A percentile compares a stretch with the other conserved stretches of the same genome.
phyloP scores from a whole-genome alignment of 2,113 vertebrate genomes.

The Cairina moschata region DNA sequence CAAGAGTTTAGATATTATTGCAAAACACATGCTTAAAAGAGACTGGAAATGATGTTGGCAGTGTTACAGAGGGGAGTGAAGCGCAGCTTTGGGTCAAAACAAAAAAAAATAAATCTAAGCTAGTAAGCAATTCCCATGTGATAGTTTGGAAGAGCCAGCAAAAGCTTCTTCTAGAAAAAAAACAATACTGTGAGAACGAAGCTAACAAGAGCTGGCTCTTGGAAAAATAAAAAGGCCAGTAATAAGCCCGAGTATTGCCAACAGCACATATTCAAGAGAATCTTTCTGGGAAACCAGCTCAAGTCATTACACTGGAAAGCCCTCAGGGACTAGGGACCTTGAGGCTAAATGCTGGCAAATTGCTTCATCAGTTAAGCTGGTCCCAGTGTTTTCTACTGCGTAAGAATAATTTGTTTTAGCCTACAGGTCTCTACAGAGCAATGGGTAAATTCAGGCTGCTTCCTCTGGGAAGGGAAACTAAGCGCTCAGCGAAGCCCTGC shows the following conservation, averaged over 20 bases:
- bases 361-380: slow-evolving; percentile 38
- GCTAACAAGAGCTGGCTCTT: slow-evolving; percentile 32
- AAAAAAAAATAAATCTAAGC: slow-evolving; percentile 43
- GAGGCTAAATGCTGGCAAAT: slow-evolving; percentile 34
- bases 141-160: slow-evolving; percentile 46
- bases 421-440: slow-evolving; percentile 19
- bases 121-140: slow-evolving; percentile 62
- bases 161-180: slow-evolving; percentile 64
- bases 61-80: slow-evolving; percentile 37
- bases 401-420: slow-evolving; percentile 59
- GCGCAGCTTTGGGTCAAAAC: slow-evolving; percentile 57
- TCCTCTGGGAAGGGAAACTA: background rate
- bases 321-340: slow-evolving; percentile 5
- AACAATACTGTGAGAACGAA: slow-evolving; percentile 60
- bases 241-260: background rate
- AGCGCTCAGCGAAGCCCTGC: background rate
- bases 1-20: slow-evolving; percentile 59
- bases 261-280: slow-evolving; percentile 32
- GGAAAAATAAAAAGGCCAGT: slow-evolving; percentile 26
- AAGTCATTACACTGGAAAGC: background rate
- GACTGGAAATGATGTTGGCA: slow-evolving; percentile 65
- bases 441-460: slow-evolving; percentile 1
- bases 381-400: slow-evolving; percentile 21
- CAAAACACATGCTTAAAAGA: slow-evolving; percentile 65
- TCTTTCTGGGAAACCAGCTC: slow-evolving; percentile 33